Evolutionary conservation across 2,797 vertebrate species (phyloP), one percentile per base, ranked within the genome.

Genomic region (Saxicola maurus): DNA sequence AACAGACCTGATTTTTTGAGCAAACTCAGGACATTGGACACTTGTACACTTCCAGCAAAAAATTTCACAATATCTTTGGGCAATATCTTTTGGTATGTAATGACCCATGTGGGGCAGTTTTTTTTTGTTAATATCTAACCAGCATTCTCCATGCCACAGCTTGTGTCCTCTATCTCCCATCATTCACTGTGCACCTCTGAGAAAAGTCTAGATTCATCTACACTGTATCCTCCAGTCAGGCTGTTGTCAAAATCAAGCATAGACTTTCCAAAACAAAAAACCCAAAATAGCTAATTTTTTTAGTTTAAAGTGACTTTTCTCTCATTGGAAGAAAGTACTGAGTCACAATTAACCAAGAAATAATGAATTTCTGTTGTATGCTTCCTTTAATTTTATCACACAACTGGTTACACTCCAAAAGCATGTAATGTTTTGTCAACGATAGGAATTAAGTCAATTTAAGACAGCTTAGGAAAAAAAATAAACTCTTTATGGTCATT

Each of bases 91-190:
- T 5, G 1, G 9, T 64, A n/a, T 83, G 82, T 80, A 65, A 25
- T 65, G 10, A 61, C 11, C 5, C 1, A 1, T 8, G 19, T 17
- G 7, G 10, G 45, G 28, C 9, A 33, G 1, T 2, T 23, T 18
- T 53, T 49, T 74, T 80, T 74, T 73, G 14, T n/a, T 75, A 42
- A 15, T 77, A 68, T 35, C 27, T 57, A 74, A 66, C 38, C 43
- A 49, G 53, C 77, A 66, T 74, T 91, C 52, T 27, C 17, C 11
- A 17, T 33, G 25, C 40, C 62, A 35, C 10, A 40, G 2, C 8
- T 67, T 48, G 5, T 31, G 40, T 64, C 37, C 35, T 83, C 80
- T 81, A 21, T n/a, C 18, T 80, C 33, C 15, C 1, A 0, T 57
- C 21, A 10, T 30, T 51, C n/a, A n/a, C 64, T 64, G 51, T 62